These are phyloP conservation scores for Magallana nippona DNA, from an alignment of 2,888 invertebrate species.

Conservation along the genomic window DNA sequence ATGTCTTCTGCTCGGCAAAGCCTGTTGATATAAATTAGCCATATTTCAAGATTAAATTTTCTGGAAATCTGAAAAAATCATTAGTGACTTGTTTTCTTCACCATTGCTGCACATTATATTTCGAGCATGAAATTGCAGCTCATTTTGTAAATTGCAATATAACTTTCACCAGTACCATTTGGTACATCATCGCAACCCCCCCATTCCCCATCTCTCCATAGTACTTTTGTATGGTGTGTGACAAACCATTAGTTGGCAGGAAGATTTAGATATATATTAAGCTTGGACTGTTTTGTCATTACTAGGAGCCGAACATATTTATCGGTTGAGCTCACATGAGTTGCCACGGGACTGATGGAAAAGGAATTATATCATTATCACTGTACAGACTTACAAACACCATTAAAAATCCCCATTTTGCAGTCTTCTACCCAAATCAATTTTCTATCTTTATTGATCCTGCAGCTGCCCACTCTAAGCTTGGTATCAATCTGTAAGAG, in stretches of 20 bases:
- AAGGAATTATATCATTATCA: constrained; percentile 33
- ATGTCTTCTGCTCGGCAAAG: background rate
- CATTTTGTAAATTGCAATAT: constrained; percentile 35
- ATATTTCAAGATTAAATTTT: constrained; percentile 33
- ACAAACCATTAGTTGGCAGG: constrained; percentile 21
- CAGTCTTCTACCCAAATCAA: constrained; percentile 27
- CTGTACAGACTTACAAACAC: constrained; percentile 31
- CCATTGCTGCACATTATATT: constrained; percentile 16
- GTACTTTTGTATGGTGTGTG: constrained; percentile 17
- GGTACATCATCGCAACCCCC: constrained; percentile 21
- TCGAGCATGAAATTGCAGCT: constrained; percentile 40
- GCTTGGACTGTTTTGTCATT: constrained; percentile 17
- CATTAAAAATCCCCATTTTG: constrained; percentile 33
- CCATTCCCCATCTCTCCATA: background rate
- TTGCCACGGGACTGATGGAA: constrained; percentile 20
- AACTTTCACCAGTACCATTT: background rate
- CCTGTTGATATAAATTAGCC: constrained; percentile 29
- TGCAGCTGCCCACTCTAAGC: constrained; percentile 29
- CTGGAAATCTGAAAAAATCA: constrained; percentile 34
- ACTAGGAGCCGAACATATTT: constrained; percentile 3
- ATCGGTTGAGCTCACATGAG: constrained; percentile 27
- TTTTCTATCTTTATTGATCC: constrained; percentile 11
- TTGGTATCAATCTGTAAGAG: background rate
- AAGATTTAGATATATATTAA: constrained; percentile 11
- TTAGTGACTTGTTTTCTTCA: background rate